Percentiles rank a stretch among this genome's conserved stretches.
phyloP scores from a whole-genome alignment of 1,140 invertebrate genomes.

The Drosophila gunungcola region DNA sequence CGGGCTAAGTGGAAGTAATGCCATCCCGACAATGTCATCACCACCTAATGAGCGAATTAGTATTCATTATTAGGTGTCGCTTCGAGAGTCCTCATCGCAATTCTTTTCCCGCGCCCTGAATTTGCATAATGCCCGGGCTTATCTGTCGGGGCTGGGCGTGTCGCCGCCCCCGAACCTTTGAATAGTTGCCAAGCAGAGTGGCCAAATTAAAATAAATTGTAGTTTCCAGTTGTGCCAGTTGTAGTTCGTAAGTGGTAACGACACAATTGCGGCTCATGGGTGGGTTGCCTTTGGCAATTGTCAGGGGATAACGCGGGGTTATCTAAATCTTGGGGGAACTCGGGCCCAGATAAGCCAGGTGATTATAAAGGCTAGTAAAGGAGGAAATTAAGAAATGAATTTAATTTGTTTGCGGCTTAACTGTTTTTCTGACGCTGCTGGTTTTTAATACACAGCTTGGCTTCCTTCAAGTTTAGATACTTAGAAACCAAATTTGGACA shows the following conservation, averaged over 20 bases:
- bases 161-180: slow-evolving; percentile 15
- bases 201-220: slow-evolving; percentile 77
- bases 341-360: slow-evolving; percentile 41
- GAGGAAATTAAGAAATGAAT: slow-evolving; percentile 24
- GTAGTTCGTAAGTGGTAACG: slow-evolving; percentile 68
- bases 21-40: slow-evolving; percentile 59
- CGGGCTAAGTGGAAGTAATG: slow-evolving; percentile 58
- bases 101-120: slow-evolving; percentile 25
- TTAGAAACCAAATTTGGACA: not conserved
- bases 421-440: not conserved
- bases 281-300: slow-evolving; percentile 9
- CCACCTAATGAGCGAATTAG: slow-evolving; percentile 78
- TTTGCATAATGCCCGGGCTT: slow-evolving; percentile 65
- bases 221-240: slow-evolving; percentile 53
- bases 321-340: slow-evolving; percentile 14
- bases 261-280: slow-evolving; percentile 23
- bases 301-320: slow-evolving; percentile 3
- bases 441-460: not conserved
- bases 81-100: slow-evolving; percentile 16
- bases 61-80: slow-evolving; percentile 79
- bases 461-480: not conserved
- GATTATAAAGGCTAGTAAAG: slow-evolving; percentile 34
- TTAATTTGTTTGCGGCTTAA: slow-evolving; percentile 26
- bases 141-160: slow-evolving; percentile 45
- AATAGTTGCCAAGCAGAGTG: slow-evolving; percentile 59